These are phyloP conservation scores for Pteruthius melanotis DNA, from an alignment of 2,113 vertebrate genomes.

Conservation along the genomic window DNA sequence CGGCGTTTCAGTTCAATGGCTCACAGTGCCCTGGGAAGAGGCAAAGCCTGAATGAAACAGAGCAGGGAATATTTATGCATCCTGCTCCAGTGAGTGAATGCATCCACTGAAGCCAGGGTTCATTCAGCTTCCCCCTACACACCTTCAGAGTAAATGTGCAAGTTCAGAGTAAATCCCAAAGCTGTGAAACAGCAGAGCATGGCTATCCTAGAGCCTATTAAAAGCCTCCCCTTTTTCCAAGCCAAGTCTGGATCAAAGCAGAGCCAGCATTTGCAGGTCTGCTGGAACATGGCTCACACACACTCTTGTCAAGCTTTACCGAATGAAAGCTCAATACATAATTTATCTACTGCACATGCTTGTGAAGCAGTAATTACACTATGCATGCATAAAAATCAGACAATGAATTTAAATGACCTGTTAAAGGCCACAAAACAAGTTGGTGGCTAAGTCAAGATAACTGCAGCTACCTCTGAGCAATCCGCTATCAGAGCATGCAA, in stretches of 20 bases:
- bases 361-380: neutral
- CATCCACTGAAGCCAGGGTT: neutral
- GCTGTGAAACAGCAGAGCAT: neutral
- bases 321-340: neutral
- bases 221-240: neutral
- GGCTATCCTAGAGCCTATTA: neutral
- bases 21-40: neutral
- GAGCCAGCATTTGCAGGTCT: neutral
- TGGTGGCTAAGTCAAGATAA: slow-evolving; percentile 13
- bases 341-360: slow-evolving; percentile 1
- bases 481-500: neutral
- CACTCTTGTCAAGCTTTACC: neutral
- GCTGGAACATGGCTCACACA: neutral
- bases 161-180: neutral
- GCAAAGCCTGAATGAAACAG: neutral
- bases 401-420: slow-evolving; percentile 22
- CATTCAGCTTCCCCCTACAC: neutral
- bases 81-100: neutral
- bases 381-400: neutral
- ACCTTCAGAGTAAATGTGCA: neutral
- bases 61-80: neutral
- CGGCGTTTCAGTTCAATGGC: neutral
- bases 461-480: slow-evolving; percentile 1
- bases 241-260: neutral
- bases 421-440: slow-evolving; percentile 33